These are phyloP conservation scores for Macquaria australasica DNA, from an alignment of 2,113 vertebrate species.

Conservation along the genomic window DNA sequence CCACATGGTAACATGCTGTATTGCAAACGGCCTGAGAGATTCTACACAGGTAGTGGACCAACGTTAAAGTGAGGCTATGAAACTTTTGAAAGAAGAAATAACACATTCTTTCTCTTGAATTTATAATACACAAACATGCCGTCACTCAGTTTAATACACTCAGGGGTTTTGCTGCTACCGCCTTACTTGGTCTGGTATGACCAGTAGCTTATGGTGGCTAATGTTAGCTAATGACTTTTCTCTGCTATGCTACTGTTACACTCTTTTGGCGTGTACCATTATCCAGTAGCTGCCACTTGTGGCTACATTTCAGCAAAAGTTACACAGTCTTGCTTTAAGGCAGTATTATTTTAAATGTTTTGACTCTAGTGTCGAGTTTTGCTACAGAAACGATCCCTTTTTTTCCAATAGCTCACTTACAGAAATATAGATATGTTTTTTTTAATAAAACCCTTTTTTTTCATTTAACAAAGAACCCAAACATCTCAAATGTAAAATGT, in stretches of 20 bases:
- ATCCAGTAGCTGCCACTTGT: too few species aligned
- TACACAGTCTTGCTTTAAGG: not conserved
- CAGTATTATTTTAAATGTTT: not conserved
- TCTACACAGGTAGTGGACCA: not conserved
- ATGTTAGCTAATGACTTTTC: not conserved
- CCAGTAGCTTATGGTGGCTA: not conserved
- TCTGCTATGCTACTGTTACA: not conserved
- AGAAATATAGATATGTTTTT: not conserved
- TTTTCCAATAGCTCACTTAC: not conserved
- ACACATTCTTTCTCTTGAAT: not conserved
- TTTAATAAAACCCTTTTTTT: not conserved
- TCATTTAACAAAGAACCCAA: not conserved
- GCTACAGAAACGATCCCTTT: not conserved
- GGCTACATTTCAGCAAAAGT: not conserved
- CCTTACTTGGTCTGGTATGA: slow-evolving; percentile 21
- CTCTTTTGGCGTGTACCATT: not conserved
- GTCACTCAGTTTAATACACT: not conserved
- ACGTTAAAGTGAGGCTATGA: not conserved
- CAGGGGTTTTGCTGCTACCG: not conserved
- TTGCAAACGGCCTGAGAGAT: too few species aligned
- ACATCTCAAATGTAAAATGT: not conserved
- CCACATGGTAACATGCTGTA: too few species aligned
- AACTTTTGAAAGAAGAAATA: not conserved
- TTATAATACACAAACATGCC: not conserved
- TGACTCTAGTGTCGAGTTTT: not conserved